Base-by-base conservation (phyloP, 1,140 invertebrate species). In the Drosophila watanabei region DNA sequence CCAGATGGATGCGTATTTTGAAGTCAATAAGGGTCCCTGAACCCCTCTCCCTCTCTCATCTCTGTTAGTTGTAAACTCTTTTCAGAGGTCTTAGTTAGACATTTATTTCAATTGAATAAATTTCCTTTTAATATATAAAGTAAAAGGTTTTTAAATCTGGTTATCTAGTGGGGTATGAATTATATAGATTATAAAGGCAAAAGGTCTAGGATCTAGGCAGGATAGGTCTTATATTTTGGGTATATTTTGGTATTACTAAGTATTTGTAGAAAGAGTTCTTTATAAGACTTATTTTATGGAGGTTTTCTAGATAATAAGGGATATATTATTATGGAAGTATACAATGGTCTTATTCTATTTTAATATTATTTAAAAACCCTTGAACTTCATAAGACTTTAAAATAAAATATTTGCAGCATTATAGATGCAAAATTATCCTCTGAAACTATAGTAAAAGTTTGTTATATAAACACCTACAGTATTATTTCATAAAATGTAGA, bases 11-110 rank as follows among this genome's bases (percentile, higher is more conserved):
- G 28, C 54, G 10, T 54, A 8, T 20, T 6, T 9, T 14, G 7
- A 45, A 71, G 39, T 46, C 49, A 57, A 71, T 69, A 39, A 57
- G 39, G 32, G 20, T 14, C 10, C 11, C 46, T 6, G 2, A 10
- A 8, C 10, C 1, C 1, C 5, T 35, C 10, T 13, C 9, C 4
- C 5, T 5, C 2, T 10, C 5, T 24, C 24, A 24, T 24, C 24
- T 3, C 14, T 49, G 5, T 14, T 28, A 10, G 39, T 63, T 45
- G 28, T 63, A 20, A 62, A 65, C 57, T 66, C 16, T 51, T 65
- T 16, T 39, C 28, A 39, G 5, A 32, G 51, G 49, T 52, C 28
- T 52, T 18, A 52, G 49, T 18, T 52, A 10, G 0, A 2, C 30
- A 52, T 33, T 52, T 18, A 13, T 52, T 52, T 52, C 10, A 33